phyloP scores from a whole-genome alignment of 2,888 invertebrate genomes.

The Hedychridium roseum region DNA sequence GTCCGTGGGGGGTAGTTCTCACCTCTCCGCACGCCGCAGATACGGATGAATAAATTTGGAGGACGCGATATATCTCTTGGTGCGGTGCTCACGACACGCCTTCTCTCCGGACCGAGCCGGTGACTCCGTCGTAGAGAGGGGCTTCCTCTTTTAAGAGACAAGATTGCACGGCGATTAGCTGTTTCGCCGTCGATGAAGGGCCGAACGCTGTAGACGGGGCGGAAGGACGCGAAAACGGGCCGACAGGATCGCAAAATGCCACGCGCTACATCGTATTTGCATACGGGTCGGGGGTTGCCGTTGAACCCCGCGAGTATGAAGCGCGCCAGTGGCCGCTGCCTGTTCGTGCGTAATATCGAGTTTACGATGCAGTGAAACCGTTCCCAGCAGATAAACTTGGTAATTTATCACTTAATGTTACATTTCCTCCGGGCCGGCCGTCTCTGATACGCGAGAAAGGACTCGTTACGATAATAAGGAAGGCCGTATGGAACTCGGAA shows the following conservation, averaged over 20 bases:
- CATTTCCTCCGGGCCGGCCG: conserved; percentile 8
- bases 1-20: conserved; percentile 48
- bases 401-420: conserved; percentile 7
- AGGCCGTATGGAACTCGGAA: not conserved
- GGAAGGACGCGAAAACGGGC: conserved; percentile 11
- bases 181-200: no score
- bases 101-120: conserved; percentile 8
- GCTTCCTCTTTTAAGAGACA: conserved; percentile 27
- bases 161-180: conserved; percentile 16
- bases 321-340: not conserved
- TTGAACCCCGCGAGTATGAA: conserved; percentile 7
- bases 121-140: no score
- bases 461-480: not conserved
- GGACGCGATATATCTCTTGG: conserved; percentile 25
- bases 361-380: conserved; percentile 7
- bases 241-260: conserved; percentile 14
- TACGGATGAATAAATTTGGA: conserved; percentile 37
- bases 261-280: conserved; percentile 9
- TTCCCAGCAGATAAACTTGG: not conserved
- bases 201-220: no score
- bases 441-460: no score
- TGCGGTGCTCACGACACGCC: no score
- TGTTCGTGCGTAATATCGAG: conserved; percentile 13
- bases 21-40: conserved; percentile 28
- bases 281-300: conserved; percentile 1